phyloP scores from a whole-genome alignment of 37 sponge, comb jelly and placozoan genomes.

The Cladorhizidae sp. region DNA sequence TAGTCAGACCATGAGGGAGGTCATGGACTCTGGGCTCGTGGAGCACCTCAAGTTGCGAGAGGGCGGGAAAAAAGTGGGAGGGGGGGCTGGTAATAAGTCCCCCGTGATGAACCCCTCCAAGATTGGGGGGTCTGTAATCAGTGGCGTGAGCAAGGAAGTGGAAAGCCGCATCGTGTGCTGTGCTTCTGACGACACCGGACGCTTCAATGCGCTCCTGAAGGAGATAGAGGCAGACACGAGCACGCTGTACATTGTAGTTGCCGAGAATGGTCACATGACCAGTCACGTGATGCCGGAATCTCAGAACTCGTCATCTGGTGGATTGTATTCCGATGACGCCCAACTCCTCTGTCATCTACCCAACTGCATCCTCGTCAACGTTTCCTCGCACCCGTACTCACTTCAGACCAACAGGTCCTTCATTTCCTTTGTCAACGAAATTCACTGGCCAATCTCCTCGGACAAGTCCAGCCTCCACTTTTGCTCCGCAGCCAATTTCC shows the following conservation, averaged over 20 bases:
- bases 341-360: constrained; percentile 10
- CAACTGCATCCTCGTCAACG: constrained; percentile 61
- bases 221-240: constrained; percentile 10
- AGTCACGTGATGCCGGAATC: neutral
- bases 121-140: neutral
- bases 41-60: constrained; percentile 7
- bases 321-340: neutral
- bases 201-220: constrained; percentile 13
- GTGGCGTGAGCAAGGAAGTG: neutral
- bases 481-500: constrained; percentile 18
- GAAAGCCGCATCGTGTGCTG: constrained; percentile 38
- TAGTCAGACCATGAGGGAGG: constrained; percentile 3
- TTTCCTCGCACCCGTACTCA: constrained; percentile 64
- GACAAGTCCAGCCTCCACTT: constrained; percentile 18
- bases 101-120: neutral
- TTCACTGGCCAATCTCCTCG: constrained; percentile 53
- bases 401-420: constrained; percentile 64
- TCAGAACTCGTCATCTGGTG: neutral
- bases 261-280: constrained; percentile 48
- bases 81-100: neutral
- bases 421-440: constrained; percentile 55
- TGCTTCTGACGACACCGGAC: neutral
- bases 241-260: constrained; percentile 47
- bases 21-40: constrained; percentile 30
- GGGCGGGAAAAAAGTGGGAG: neutral